A percentile compares a stretch with the other conserved stretches of the same genome.
phyloP scores from a whole-genome alignment of 2,888 invertebrate species.

The Volucella bombylans region DNA sequence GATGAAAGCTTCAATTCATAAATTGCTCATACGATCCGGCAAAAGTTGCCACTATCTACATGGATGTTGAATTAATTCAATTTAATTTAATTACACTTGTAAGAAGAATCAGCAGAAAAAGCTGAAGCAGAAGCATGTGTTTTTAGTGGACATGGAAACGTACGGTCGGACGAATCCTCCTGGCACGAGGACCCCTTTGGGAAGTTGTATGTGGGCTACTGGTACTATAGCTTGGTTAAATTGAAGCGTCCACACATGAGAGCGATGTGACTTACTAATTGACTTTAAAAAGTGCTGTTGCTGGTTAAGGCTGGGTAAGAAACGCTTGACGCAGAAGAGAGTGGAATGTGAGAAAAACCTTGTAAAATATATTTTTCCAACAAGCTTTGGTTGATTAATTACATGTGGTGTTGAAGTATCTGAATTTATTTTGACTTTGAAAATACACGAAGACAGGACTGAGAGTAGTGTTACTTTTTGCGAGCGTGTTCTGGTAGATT shows the following conservation, averaged over 20 bases:
- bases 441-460: too few relatives aligned
- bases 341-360: too few relatives aligned
- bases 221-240: constrained; percentile 19
- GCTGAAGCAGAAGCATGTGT: neutral
- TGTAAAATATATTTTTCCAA: too few relatives aligned
- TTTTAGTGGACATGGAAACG: neutral
- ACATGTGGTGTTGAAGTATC: too few relatives aligned
- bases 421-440: too few relatives aligned
- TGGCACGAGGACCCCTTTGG: neutral
- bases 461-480: too few relatives aligned
- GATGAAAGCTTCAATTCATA: constrained; percentile 44
- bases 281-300: neutral
- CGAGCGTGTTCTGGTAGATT: too few relatives aligned
- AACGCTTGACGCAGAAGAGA: too few relatives aligned
- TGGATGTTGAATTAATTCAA: constrained; percentile 39
- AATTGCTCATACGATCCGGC: constrained; percentile 18
- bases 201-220: neutral
- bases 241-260: constrained; percentile 17
- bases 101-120: neutral
- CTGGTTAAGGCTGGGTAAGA: neutral
- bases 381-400: too few relatives aligned
- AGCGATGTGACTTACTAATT: constrained; percentile 14
- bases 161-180: constrained; percentile 10
- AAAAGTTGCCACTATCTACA: neutral
- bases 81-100: constrained; percentile 23